Evolutionary conservation across 2,888 invertebrate genomes (phyloP).

Genomic region (Calameuta filiformis): DNA sequence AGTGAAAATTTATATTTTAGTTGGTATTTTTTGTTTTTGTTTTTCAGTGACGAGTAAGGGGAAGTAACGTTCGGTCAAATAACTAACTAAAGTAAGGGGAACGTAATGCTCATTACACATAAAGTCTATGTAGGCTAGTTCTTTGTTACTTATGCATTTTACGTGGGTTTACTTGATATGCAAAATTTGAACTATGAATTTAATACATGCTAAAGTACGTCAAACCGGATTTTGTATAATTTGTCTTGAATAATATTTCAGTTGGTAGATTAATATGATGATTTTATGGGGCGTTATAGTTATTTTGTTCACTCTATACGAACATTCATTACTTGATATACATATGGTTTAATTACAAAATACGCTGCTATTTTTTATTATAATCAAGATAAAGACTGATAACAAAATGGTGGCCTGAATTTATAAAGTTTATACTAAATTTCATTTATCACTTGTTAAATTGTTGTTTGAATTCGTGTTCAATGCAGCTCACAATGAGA

Average conservation of each 20-base stretch:
- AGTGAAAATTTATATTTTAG: background rate
- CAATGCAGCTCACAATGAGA: background rate
- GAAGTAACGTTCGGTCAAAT: no score
- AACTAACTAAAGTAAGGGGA: no score
- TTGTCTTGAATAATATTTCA: background rate
- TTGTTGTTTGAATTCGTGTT: background rate
- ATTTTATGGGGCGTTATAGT: background rate
- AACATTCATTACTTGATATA: background rate
- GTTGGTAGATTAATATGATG: background rate
- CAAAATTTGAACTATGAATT: background rate
- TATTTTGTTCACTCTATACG: background rate
- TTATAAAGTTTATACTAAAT: no score
- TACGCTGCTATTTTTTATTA: background rate
- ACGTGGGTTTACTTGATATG: background rate
- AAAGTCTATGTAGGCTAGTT: background rate
- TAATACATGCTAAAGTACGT: background rate
- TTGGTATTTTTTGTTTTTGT: background rate
- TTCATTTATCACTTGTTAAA: no score
- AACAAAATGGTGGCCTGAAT: no score
- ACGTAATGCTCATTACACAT: background rate
- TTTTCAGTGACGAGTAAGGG: background rate
- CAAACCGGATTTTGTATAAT: background rate
- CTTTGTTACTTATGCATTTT: background rate
- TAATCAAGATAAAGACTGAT: no score
- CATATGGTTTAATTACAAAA: background rate